These are phyloP conservation scores for Propithecus perrieri DNA, from an alignment of 2,797 vertebrate genomes.

Conservation along the genomic window DNA sequence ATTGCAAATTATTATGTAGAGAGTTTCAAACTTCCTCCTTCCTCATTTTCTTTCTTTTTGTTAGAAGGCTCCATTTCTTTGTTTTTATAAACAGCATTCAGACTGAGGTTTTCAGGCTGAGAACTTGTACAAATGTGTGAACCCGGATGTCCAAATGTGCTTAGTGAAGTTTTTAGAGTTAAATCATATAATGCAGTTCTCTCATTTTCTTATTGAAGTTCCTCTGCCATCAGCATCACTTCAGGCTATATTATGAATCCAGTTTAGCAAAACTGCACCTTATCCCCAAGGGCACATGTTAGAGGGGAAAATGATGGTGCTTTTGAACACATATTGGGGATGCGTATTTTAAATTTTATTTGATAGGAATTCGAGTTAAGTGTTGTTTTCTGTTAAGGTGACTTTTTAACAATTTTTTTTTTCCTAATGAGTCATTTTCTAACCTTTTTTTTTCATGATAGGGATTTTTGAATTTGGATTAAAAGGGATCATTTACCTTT, in stretches of 20 bases:
- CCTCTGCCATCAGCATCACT: not conserved
- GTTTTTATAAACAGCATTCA: not conserved
- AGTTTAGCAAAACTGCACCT: not conserved
- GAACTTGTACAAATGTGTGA: not conserved
- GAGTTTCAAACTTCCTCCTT: not conserved
- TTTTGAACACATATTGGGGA: not conserved
- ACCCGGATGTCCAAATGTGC: not conserved
- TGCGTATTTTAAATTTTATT: not conserved
- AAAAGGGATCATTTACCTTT: not conserved
- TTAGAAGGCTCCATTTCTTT: not conserved
- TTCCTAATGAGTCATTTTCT: not conserved
- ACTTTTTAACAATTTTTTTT: not conserved
- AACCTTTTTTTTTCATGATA: not conserved
- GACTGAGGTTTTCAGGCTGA: not conserved
- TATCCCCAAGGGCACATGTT: not conserved
- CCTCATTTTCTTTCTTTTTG: not conserved
- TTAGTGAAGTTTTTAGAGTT: not conserved
- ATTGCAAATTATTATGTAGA: constrained; percentile 12
- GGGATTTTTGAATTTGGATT: constrained; percentile 6
- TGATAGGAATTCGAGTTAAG: not conserved
- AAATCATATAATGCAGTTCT: not conserved
- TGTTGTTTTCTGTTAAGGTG: not conserved
- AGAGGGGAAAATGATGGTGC: not conserved
- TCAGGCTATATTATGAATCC: not conserved
- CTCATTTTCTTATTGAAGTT: constrained; percentile 2